Evolutionary conservation across 2,888 invertebrate genomes (phyloP).

Genomic region (Apantesis nais): DNA sequence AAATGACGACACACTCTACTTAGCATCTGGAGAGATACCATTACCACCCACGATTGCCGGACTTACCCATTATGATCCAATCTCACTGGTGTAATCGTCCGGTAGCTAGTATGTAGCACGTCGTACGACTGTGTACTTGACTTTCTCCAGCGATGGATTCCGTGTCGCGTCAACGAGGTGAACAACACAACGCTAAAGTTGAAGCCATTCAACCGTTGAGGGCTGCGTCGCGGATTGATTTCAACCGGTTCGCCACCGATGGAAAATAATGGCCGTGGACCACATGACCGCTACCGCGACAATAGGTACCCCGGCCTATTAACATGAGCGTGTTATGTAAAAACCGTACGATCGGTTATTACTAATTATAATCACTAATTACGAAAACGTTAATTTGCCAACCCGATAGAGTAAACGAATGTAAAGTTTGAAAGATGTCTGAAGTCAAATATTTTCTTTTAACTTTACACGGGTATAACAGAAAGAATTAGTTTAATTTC

Average conservation of each 20-base stretch:
- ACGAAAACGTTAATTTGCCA: conserved; percentile 46
- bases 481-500: neutral
- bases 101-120: conserved; percentile 68
- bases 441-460: neutral
- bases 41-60: conserved; percentile 58
- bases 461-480: neutral
- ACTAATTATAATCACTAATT: conserved; percentile 23
- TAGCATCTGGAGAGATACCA: conserved; percentile 59
- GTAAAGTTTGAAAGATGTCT: conserved; percentile 34
- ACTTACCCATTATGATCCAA: conserved; percentile 78
- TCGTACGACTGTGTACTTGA: conserved; percentile 75
- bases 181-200: conserved; percentile 75
- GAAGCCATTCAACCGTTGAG: conserved; percentile 75
- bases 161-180: conserved; percentile 79
- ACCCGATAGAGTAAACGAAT: conserved; percentile 54
- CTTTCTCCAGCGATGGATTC: conserved; percentile 80
- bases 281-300: conserved; percentile 53
- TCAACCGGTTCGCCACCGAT: conserved; percentile 69
- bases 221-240: conserved; percentile 73
- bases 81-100: conserved; percentile 70
- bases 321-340: conserved; percentile 47
- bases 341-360: conserved; percentile 14
- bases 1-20: conserved; percentile 69
- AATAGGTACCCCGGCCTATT: conserved; percentile 41
- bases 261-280: conserved; percentile 64